These are phyloP conservation scores for Eumeta japonica DNA, from an alignment of 1,140 invertebrate genomes.

Conservation along the genomic window DNA sequence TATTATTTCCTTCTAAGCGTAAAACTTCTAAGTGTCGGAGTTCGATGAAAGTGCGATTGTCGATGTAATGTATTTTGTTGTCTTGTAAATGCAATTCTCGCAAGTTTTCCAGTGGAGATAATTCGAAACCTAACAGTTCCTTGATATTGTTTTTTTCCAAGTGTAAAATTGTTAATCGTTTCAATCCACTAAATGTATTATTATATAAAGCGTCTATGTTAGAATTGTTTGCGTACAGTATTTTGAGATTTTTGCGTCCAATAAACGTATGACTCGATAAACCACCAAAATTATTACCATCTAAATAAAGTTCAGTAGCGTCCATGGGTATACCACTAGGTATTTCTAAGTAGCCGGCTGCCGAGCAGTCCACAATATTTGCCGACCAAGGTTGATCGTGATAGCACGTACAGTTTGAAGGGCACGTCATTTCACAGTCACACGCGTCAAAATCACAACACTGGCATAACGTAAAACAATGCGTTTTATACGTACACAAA, in stretches of 20 bases:
- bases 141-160: constrained; percentile 83
- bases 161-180: constrained; percentile 74
- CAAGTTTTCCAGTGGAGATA: constrained; percentile 77
- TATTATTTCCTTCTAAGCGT: constrained; percentile 79
- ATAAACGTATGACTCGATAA: constrained; percentile 88
- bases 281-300: constrained; percentile 85
- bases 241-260: constrained; percentile 82
- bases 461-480: constrained; percentile 89
- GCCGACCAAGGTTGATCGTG: constrained; percentile 92
- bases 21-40: constrained; percentile 80
- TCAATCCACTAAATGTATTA: constrained; percentile 85
- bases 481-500: constrained; percentile 87
- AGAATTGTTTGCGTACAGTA: constrained; percentile 85
- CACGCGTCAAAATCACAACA: constrained; percentile 95
- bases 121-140: constrained; percentile 78
- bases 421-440: constrained; percentile 94
- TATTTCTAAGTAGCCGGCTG: constrained; percentile 74
- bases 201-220: constrained; percentile 82
- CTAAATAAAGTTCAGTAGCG: constrained; percentile 88
- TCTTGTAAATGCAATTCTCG: constrained; percentile 84
- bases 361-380: constrained; percentile 90
- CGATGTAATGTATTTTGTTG: constrained; percentile 80
- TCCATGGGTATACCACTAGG: constrained; percentile 90
- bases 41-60: constrained; percentile 80
- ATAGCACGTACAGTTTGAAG: constrained; percentile 89